Conservation (phyloP, 1,140 invertebrate genomes). For the Conus ventricosus region DNA sequence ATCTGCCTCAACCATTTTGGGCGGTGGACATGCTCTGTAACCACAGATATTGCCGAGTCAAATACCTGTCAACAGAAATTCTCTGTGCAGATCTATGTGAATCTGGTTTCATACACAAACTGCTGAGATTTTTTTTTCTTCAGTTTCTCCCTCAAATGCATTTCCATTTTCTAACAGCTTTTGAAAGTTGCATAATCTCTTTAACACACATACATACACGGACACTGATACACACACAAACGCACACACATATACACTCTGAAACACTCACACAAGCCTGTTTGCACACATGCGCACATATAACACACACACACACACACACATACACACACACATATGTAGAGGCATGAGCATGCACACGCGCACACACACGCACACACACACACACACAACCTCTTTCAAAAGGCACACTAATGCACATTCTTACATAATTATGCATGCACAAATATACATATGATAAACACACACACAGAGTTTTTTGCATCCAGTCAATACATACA, state of each 20-base stretch:
- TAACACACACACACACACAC: not conserved
- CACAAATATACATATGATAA: not conserved
- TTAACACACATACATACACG: no score
- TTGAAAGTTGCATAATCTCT: no score
- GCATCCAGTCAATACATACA: slow-evolving; percentile 15
- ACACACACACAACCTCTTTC: not conserved
- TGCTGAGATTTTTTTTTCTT: no score
- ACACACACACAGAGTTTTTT: not conserved
- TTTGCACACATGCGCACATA: not conserved
- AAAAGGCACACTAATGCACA: not conserved
- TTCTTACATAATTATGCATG: not conserved
- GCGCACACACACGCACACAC: not conserved
- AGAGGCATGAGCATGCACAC: not conserved
- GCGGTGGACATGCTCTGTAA: slow-evolving; percentile 21
- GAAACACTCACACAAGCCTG: no score
- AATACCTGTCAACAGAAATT: not conserved
- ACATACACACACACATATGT: not conserved
- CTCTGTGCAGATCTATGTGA: not conserved
- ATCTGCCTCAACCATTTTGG: not conserved
- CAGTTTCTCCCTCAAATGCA: no score
- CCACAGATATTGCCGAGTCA: not conserved
- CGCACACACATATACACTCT: no score
- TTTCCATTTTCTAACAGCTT: no score
- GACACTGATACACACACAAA: no score
- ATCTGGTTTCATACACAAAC: no score